Evolutionary conservation across 1,140 invertebrate genomes (phyloP).

Genomic region (Gonatopus flavifemur): DNA sequence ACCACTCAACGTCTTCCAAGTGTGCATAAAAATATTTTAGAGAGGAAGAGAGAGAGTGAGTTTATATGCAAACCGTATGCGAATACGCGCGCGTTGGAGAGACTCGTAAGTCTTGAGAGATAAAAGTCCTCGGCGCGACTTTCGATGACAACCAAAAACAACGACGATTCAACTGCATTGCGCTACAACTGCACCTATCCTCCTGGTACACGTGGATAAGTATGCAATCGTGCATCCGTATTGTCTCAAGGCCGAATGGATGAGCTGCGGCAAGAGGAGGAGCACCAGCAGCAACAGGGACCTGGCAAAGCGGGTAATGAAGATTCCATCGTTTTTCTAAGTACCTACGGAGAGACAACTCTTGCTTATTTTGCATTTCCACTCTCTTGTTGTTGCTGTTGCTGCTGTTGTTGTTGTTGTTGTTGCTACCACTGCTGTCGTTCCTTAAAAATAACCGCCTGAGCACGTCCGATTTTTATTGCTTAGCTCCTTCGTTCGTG

Average conservation of each 20-base stretch:
- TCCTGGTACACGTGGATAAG: no score
- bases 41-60: not conserved
- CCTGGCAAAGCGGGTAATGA: slow-evolving; percentile 24
- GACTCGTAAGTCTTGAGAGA: slow-evolving; percentile 1
- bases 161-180: not conserved
- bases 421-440: no score
- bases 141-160: not conserved
- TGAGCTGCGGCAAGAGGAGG: no score
- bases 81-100: slow-evolving; percentile 5
- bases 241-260: slow-evolving; percentile 27
- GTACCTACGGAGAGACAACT: slow-evolving; percentile 19
- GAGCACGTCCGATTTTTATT: not conserved
- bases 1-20: no score
- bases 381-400: no score
- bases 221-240: slow-evolving; percentile 2
- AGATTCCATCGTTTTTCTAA: slow-evolving; percentile 31
- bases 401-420: no score
- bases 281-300: no score
- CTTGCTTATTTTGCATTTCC: slow-evolving; percentile 26
- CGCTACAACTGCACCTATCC: not conserved
- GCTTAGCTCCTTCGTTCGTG: not conserved
- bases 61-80: slow-evolving; percentile 2
- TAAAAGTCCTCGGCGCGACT: slow-evolving; percentile 7
- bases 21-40: no score
- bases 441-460: slow-evolving; percentile 27